Conservation (phyloP, 2,888 invertebrate species). For the Xestia c-nigrum region DNA sequence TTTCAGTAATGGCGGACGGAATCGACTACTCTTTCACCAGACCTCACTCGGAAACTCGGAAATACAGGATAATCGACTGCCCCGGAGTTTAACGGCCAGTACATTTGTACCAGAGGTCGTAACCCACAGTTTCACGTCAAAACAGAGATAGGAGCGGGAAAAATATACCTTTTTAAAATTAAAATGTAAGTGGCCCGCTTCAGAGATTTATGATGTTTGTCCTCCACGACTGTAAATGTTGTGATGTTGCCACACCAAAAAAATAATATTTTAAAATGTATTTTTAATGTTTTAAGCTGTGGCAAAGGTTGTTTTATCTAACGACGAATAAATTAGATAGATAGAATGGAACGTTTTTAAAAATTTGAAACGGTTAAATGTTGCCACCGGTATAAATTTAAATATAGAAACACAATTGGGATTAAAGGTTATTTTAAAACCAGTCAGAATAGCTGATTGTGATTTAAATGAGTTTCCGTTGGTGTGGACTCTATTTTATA, state of each 20-base stretch:
- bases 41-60: constrained; percentile 27
- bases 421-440: constrained; percentile 21
- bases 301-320: constrained; percentile 55
- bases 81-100: constrained; percentile 51
- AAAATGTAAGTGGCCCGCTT: constrained; percentile 67
- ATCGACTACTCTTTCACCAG: constrained; percentile 43
- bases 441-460: constrained; percentile 13
- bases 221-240: constrained; percentile 62
- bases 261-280: constrained; percentile 45
- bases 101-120: constrained; percentile 59
- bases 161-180: constrained; percentile 70
- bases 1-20: constrained; percentile 38
- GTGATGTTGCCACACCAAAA: constrained; percentile 56
- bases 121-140: constrained; percentile 64
- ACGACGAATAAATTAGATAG: constrained; percentile 52
- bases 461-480: constrained; percentile 26
- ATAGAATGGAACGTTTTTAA: constrained; percentile 27
- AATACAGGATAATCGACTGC: constrained; percentile 49
- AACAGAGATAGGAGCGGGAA: constrained; percentile 66
- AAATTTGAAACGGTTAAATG: constrained; percentile 20
- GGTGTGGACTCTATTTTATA: not conserved
- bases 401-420: not conserved
- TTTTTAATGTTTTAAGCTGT: constrained; percentile 55
- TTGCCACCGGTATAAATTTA: constrained; percentile 26
- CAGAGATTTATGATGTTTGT: constrained; percentile 71